These are phyloP conservation scores for Hippoglossus hippoglossus DNA, from an alignment of 2,797 vertebrate genomes.

Conservation along the genomic window DNA sequence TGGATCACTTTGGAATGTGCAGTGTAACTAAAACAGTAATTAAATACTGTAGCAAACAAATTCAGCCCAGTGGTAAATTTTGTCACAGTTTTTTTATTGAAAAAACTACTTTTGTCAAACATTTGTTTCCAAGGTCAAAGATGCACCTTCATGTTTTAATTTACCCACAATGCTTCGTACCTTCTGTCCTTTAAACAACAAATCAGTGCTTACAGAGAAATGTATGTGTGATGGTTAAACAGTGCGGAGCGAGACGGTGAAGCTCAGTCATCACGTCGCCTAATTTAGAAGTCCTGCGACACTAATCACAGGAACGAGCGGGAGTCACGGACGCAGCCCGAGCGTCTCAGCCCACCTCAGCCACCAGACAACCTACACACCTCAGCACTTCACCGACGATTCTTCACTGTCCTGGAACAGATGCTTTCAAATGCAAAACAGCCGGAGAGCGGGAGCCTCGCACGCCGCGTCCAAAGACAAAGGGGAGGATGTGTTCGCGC, in stretches of 20 bases:
- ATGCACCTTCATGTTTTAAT: not conserved
- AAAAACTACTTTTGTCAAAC: not conserved
- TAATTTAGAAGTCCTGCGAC: conserved; percentile 46
- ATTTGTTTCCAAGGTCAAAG: not conserved
- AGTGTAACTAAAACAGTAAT: too few relatives aligned
- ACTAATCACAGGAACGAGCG: conserved; percentile 37
- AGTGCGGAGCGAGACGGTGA: conserved; percentile 6
- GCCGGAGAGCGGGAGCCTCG: conserved; percentile 36
- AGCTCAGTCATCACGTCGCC: conserved; percentile 12
- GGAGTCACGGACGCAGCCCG: conserved; percentile 4
- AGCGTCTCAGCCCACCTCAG: not conserved
- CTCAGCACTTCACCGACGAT: conserved; percentile 47
- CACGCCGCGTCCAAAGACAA: conserved; percentile 45
- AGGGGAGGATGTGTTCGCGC: conserved; percentile 47
- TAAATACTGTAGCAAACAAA: too few relatives aligned
- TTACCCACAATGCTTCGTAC: not conserved
- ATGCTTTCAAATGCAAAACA: conserved; percentile 44
- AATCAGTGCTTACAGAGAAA: conserved; percentile 11
- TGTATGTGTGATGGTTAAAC: conserved; percentile 2
- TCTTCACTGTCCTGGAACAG: conserved; percentile 47
- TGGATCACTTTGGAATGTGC: too few relatives aligned
- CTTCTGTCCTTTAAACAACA: conserved; percentile 38
- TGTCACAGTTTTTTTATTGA: too few relatives aligned
- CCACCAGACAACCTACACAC: conserved; percentile 19
- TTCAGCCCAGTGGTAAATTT: too few relatives aligned